These are phyloP conservation scores for Neocloeon triangulifer DNA, from an alignment of 1,140 invertebrate genomes.

Conservation along the genomic window DNA sequence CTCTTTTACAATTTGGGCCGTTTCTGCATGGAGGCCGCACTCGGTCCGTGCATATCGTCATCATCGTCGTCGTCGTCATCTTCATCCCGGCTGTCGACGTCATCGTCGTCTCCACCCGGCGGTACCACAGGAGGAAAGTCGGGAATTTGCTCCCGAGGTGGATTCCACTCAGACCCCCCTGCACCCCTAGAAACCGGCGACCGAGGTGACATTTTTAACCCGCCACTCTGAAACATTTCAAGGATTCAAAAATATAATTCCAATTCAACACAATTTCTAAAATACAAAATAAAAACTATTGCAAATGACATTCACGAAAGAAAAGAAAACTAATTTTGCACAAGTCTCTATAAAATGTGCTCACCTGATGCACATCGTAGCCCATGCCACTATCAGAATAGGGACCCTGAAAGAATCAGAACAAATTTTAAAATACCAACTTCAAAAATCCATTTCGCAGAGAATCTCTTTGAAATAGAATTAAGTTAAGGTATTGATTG, in stretches of 20 bases:
- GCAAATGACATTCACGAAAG: too few species aligned
- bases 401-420: slow-evolving; percentile 37
- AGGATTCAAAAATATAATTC: too few species aligned
- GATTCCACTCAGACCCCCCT: slow-evolving; percentile 10
- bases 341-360: slow-evolving; percentile 3
- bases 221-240: too few species aligned
- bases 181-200: slow-evolving; percentile 11
- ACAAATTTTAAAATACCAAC: too few species aligned
- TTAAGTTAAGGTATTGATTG: too few species aligned
- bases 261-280: background rate
- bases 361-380: slow-evolving; percentile 71
- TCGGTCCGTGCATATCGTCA: too few species aligned
- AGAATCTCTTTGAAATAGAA: too few species aligned
- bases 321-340: slow-evolving; percentile 1
- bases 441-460: too few species aligned
- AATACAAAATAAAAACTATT: too few species aligned
- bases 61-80: slow-evolving; percentile 13
- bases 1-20: too few species aligned
- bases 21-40: too few species aligned
- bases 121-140: slow-evolving; percentile 17
- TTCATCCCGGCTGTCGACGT: slow-evolving; percentile 15
- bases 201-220: slow-evolving; percentile 14
- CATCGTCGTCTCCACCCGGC: slow-evolving; percentile 13
- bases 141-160: slow-evolving; percentile 16
- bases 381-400: slow-evolving; percentile 66